These are phyloP conservation scores for Eulacestoma nigropectus DNA, from an alignment of 2,113 vertebrate genomes.

Conservation along the genomic window DNA sequence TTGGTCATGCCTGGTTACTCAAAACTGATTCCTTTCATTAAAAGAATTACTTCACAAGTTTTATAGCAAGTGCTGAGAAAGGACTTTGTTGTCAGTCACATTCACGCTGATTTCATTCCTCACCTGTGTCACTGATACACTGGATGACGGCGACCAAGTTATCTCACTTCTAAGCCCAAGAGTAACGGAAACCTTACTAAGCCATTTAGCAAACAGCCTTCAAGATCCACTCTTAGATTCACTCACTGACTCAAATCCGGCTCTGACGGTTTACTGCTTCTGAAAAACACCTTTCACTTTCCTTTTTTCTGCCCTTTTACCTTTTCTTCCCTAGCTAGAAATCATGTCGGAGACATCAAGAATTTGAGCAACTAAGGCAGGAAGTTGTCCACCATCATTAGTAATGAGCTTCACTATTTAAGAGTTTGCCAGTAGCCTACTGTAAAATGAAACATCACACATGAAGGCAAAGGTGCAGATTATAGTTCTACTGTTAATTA, in stretches of 20 bases:
- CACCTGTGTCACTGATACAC: background rate
- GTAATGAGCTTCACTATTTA: background rate
- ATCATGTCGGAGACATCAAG: background rate
- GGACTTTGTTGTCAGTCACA: background rate
- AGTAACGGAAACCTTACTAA: background rate
- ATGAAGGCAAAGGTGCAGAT: background rate
- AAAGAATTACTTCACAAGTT: background rate
- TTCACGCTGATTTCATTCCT: rapidly evolving
- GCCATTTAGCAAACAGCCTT: background rate
- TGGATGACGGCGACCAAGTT: rapidly evolving
- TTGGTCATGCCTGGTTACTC: background rate
- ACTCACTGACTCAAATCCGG: background rate
- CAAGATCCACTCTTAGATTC: background rate
- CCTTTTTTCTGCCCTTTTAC: background rate
- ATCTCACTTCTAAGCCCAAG: background rate
- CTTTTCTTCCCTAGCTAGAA: background rate
- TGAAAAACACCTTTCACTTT: background rate
- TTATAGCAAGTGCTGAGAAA: background rate
- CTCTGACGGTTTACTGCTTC: background rate
- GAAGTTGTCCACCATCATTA: background rate
- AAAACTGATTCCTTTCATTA: background rate
- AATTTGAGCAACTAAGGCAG: background rate
- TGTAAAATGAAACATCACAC: background rate
- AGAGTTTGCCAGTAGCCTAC: background rate
- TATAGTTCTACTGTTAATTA: background rate